These are phyloP conservation scores for Cirrhinus molitorella DNA, from an alignment of 2,797 vertebrate species.

Conservation along the genomic window DNA sequence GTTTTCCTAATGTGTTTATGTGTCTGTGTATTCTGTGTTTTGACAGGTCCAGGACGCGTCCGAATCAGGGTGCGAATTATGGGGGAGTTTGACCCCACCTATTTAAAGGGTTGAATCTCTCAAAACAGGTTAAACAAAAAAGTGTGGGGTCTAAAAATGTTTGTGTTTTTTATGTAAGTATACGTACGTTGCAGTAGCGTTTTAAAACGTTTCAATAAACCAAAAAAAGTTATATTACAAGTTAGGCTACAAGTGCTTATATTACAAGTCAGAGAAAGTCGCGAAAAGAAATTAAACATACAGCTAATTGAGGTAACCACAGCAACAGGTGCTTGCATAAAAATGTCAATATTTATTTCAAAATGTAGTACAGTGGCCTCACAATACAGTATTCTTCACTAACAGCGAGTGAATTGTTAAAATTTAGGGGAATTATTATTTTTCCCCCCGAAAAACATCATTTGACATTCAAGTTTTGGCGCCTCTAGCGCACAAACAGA, in stretches of 20 bases:
- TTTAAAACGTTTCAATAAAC: background rate
- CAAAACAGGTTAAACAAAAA: conserved; percentile 1
- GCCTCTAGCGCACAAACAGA: background rate
- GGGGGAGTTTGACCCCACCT: conserved; percentile 23
- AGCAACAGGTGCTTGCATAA: background rate
- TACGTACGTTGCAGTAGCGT: background rate
- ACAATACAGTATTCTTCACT: too few relatives aligned
- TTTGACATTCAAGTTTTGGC: background rate
- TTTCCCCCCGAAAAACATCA: background rate
- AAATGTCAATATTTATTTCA: background rate
- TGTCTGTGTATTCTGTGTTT: conserved; percentile 70
- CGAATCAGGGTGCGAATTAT: conserved; percentile 73
- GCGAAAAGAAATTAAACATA: background rate
- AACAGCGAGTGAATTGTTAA: background rate
- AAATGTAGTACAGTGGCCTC: background rate
- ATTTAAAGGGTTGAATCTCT: background rate
- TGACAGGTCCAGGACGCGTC: conserved; percentile 73
- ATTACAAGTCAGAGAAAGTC: background rate
- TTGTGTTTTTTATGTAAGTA: background rate
- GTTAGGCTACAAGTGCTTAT: background rate
- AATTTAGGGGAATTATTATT: background rate
- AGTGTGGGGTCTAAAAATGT: background rate
- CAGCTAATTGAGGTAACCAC: background rate
- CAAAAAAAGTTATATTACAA: conserved; percentile 18
- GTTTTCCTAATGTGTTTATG: conserved; percentile 2